Evolutionary conservation across 2,797 vertebrate genomes (phyloP).

Genomic region (Emydoidea blandingii): DNA sequence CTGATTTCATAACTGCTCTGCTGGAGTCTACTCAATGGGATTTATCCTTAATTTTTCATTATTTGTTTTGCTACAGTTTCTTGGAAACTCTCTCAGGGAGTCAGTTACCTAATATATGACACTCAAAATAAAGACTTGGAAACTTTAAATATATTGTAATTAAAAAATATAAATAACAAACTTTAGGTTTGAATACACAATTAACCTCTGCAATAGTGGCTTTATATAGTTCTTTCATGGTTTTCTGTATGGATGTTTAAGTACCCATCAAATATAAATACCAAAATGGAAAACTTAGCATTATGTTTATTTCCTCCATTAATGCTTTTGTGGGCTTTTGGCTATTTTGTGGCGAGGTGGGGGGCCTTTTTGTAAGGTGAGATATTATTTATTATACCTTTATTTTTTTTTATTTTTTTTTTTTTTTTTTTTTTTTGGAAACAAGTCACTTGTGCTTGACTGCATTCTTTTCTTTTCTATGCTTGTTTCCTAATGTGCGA

Average conservation of each 20-base stretch:
- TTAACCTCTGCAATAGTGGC: background rate
- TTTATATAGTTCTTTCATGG: background rate
- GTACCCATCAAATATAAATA: background rate
- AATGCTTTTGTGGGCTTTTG: background rate
- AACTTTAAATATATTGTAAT: background rate
- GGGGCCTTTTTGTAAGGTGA: background rate
- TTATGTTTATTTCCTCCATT: background rate
- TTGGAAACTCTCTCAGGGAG: slow-evolving; percentile 9
- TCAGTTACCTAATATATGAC: background rate
- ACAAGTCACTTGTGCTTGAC: background rate
- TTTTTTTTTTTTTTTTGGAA: too few species aligned
- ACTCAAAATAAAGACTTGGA: slow-evolving; percentile 3
- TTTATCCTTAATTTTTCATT: background rate
- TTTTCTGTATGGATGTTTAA: background rate
- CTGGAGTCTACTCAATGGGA: background rate
- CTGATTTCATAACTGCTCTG: background rate
- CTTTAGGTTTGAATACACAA: background rate
- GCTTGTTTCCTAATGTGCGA: background rate
- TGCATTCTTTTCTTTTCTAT: background rate
- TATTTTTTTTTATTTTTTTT: too few species aligned
- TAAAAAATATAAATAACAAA: background rate
- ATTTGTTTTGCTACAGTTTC: slow-evolving; percentile 10
- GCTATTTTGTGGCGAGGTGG: background rate
- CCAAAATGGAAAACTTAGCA: background rate
- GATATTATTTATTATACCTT: background rate